Evolutionary conservation across 2,888 invertebrate genomes (phyloP).

Genomic region (Callosobruchus maculatus): DNA sequence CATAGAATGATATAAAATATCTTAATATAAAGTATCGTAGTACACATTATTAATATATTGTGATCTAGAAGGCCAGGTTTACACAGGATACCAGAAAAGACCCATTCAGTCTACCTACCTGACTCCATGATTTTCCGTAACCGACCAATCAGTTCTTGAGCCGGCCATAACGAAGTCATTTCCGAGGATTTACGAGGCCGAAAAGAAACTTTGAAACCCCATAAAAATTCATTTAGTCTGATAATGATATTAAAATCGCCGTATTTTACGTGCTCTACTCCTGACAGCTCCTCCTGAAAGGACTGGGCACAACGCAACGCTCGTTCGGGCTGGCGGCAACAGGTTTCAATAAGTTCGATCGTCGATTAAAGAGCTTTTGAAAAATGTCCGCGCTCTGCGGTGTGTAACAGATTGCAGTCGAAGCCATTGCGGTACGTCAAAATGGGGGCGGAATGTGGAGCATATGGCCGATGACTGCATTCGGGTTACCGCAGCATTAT

Average conservation of each 20-base stretch:
- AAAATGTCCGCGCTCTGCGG: slow-evolving; percentile 44
- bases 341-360: slow-evolving; percentile 49
- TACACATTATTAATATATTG: too few species aligned
- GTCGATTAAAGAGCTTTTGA: slow-evolving; percentile 49
- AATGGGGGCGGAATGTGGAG: not conserved
- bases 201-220: slow-evolving; percentile 18
- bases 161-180: not conserved
- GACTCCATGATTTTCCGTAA: too few species aligned
- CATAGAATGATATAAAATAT: too few species aligned
- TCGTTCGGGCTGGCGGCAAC: slow-evolving; percentile 36
- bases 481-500: not conserved
- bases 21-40: too few species aligned
- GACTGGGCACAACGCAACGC: not conserved
- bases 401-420: slow-evolving; percentile 44
- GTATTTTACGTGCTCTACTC: slow-evolving; percentile 19
- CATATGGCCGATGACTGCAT: not conserved
- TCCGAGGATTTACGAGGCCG: slow-evolving; percentile 12
- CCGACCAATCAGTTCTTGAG: not conserved
- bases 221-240: slow-evolving; percentile 28
- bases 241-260: slow-evolving; percentile 28
- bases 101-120: too few species aligned
- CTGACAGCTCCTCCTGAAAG: not conserved
- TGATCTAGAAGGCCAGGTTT: too few species aligned
- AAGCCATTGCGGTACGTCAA: not conserved
- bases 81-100: too few species aligned